Conservation (phyloP, 1,140 invertebrate genomes). For the Drosophila virilis region DNA sequence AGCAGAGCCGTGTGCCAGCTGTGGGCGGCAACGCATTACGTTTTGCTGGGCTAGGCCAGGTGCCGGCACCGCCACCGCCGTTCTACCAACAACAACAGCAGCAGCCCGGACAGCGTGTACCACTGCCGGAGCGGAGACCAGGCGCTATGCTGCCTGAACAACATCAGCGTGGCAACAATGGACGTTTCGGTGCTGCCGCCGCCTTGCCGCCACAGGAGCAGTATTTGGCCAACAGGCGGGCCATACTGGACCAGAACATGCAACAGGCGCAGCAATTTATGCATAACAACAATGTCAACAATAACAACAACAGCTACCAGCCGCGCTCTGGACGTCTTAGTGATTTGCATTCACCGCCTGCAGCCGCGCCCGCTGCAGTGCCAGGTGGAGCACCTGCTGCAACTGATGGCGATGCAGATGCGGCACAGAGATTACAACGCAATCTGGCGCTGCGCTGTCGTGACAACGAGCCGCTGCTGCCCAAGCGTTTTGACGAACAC, state of each 20-base stretch:
- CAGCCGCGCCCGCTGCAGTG: constrained; percentile 30
- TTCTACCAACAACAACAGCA: constrained; percentile 51
- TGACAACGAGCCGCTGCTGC: constrained; percentile 77
- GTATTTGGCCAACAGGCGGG: constrained; percentile 75
- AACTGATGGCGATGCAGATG: constrained; percentile 71
- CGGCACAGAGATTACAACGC: constrained; percentile 74
- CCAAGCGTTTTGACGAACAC: constrained; percentile 80
- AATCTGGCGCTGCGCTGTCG: constrained; percentile 78
- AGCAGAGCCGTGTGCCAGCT: constrained; percentile 71
- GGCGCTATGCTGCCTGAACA: constrained; percentile 34
- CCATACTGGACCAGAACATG: constrained; percentile 75
- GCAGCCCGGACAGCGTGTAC: constrained; percentile 40
- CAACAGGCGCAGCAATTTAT: constrained; percentile 72
- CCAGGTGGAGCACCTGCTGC: constrained; percentile 19
- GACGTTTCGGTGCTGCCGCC: constrained; percentile 44
- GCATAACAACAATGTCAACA: constrained; percentile 71
- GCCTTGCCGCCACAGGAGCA: constrained; percentile 59
- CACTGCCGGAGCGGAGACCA: constrained; percentile 46
- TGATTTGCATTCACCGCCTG: constrained; percentile 67
- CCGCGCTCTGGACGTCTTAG: constrained; percentile 69
- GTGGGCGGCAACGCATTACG: constrained; percentile 49
- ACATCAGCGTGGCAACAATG: constrained; percentile 34
- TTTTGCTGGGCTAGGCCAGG: constrained; percentile 46
- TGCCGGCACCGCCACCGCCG: constrained; percentile 47
- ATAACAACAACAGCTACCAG: constrained; percentile 72